Evolutionary conservation across 2,888 invertebrate species (phyloP), one percentile per base, ranked within the genome.

Genomic region (Drosophila bunnanda): DNA sequence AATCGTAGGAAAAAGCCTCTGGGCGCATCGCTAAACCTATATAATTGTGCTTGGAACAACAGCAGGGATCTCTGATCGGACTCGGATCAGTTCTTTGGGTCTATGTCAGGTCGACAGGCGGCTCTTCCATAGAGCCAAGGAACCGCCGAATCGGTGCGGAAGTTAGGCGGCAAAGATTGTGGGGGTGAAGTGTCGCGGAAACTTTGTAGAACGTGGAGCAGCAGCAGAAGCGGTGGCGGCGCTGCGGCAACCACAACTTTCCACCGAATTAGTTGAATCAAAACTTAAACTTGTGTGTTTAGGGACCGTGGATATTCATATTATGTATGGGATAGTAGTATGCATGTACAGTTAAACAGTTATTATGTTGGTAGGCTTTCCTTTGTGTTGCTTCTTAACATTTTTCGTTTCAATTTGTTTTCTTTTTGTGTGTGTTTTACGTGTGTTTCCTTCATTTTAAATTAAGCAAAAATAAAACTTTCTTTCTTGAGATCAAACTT

Each of bases 401-500:
- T 59, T 70, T 68, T 38, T 64, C 59, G 36, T 44, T 67, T 58
- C 38, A 43, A 28, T 55, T 66, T 66, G 36, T 55, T 55, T 50
- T 55, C 43, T 2, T 46, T 43, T 50, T 61, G 43, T 54, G 34
- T 48, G 30, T 32, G 20, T 50, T 46, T 67, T 69, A 57, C 53
- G 60, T 70, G 57, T 28, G 46, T 46, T 46, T 46, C 25, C 70
- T 69, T 60, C 55, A 36, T 77, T 84, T 84, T 82, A 77, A 80
- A 86, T 79, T 85, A 82, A 77, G 79, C 80, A 82, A 84, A 88
- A 79, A 83, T 76, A 75, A 79, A 85, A 81, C 79, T 57, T 72
- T 62, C 56, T 64, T 88, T 82, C 79, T 88, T 88, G 88, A 88
- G 88, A 88, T 88, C 88, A 88, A 88, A 86, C 87, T 87, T 87